Base-by-base conservation (phyloP, 2,888 invertebrate genomes). In the Melanargia galathea region DNA sequence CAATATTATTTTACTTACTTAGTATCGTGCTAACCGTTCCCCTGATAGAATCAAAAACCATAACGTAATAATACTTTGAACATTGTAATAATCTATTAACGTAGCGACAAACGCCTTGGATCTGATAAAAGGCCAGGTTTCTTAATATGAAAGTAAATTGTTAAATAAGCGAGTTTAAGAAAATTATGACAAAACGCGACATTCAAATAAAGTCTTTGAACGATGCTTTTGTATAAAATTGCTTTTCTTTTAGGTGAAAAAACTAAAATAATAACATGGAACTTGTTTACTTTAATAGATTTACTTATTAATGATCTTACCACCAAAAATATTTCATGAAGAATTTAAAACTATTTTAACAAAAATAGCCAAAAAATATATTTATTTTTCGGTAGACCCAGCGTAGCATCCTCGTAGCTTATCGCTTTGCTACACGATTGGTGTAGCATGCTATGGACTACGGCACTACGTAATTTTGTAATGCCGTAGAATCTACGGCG, bases 61-160 rank as follows among this genome's bases (percentile, higher is more conserved):
- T 40, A 54, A 54, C 54, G 16, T 54, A 38, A 54, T 54, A 54
- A 22, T 54, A 54, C 38, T 24, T 38, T 54, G 26, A 18, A 38
- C 54, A 40, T 10, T 38, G 51, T 16, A 54, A 24, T 10, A 38
- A 16, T 54, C 38, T 54, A 54, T 54, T 38, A 22, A 22, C 54
- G 18, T 18, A 13, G 8, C 22, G 35, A 22, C 38, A 54, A 38
- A n/a, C 52, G 35, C 52, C 52, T 20, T 20, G 35, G 52, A 52
- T 52, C 52, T 1, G 11, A 13, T 54, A 18, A 20, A 20, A 40
- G 38, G 54, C 40, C 54, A 38, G n/a, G 33, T 35, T 52, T n/a
- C n/a, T 8, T 30, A 30, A 7, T 54, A 33, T 10, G 51, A 51
- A 51, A 30, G 18, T 51, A 51, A 51, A 51, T n/a, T 30, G 51